Percentiles rank a stretch among this genome's conserved stretches.
phyloP scores from a whole-genome alignment of 2,113 vertebrate genomes.

The Cettia cetti region DNA sequence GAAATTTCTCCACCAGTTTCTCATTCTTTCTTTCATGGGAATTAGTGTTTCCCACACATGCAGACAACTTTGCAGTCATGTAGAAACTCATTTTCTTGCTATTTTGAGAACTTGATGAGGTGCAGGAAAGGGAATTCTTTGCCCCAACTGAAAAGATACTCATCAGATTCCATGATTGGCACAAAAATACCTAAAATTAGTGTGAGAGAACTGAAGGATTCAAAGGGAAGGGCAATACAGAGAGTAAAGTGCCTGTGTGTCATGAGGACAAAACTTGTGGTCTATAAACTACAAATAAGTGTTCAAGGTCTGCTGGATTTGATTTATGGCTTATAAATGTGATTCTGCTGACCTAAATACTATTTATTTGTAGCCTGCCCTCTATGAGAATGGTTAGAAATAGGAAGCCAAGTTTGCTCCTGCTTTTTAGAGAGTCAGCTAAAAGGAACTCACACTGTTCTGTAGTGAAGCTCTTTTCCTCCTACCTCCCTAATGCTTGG shows the following conservation, averaged over 20 bases:
- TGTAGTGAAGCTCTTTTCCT: background rate
- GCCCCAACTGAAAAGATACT: background rate
- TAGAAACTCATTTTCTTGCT: background rate
- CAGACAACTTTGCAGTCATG: background rate
- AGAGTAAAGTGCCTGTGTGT: background rate
- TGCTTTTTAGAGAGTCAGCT: background rate
- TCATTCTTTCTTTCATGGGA: background rate
- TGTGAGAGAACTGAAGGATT: background rate
- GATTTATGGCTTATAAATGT: slow-evolving; percentile 7
- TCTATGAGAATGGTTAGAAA: background rate
- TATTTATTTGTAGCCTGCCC: background rate
- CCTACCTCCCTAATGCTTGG: background rate
- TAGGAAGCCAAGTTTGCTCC: background rate
- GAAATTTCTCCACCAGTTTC: background rate
- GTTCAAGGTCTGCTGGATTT: background rate
- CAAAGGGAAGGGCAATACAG: background rate
- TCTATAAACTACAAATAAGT: background rate
- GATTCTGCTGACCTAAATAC: background rate
- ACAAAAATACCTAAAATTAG: too few relatives aligned
- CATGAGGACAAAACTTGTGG: background rate
- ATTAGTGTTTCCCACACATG: background rate
- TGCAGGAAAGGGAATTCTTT: background rate
- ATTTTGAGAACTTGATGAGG: background rate
- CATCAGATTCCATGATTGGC: background rate
- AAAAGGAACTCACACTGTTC: background rate